Conservation (phyloP, 2,797 vertebrate species). For the Chromis chromis region DNA sequence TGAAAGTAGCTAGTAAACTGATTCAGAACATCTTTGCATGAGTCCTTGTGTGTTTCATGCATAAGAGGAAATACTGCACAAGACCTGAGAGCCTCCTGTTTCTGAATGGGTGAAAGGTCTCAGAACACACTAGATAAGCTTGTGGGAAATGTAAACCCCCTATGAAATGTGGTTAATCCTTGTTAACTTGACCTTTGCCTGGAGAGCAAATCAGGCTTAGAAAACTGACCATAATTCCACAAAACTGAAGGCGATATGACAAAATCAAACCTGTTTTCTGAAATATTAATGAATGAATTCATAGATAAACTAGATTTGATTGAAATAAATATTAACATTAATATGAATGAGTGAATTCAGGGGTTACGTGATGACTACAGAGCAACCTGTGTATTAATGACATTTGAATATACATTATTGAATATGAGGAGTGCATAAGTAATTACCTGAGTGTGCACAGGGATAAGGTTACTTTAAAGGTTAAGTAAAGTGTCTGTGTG, state of each 20-base stretch:
- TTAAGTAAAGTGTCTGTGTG: slow-evolving; percentile 37
- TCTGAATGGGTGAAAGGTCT: slow-evolving; percentile 41
- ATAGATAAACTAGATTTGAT: too few relatives aligned
- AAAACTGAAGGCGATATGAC: neutral
- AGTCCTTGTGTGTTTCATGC: neutral
- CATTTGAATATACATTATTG: slow-evolving; percentile 42
- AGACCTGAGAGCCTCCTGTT: slow-evolving; percentile 13
- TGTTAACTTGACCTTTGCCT: slow-evolving; percentile 9
- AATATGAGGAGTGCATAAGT: slow-evolving; percentile 35
- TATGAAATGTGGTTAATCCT: slow-evolving; percentile 62
- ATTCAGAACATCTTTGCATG: neutral
- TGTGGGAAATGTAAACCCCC: slow-evolving; percentile 35
- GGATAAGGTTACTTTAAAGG: slow-evolving; percentile 57
- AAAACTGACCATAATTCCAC: neutral
- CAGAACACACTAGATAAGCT: slow-evolving; percentile 35
- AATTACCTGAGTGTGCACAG: slow-evolving; percentile 50
- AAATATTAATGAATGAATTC: neutral
- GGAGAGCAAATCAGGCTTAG: neutral
- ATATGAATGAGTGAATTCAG: neutral
- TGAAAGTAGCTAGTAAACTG: neutral
- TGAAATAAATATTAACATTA: neutral
- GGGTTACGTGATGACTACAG: neutral
- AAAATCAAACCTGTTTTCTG: neutral
- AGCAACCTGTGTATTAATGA: slow-evolving; percentile 2
- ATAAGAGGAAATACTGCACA: neutral